Conservation (phyloP, 2,113 vertebrate species). For the Pachycephala philippinensis region DNA sequence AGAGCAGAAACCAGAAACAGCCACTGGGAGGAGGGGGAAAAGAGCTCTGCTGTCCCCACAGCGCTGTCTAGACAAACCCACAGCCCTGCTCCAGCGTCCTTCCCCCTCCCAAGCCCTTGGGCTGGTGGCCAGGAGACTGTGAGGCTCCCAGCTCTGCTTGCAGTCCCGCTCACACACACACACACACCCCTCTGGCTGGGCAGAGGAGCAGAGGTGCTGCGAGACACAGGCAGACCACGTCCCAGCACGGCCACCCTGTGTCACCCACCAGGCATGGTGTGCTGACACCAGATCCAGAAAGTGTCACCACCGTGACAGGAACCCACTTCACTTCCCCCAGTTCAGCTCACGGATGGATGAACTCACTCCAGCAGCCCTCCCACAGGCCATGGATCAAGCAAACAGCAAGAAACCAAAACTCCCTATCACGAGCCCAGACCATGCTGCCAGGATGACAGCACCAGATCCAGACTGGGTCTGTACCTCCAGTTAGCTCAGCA, state of each 20-base stretch:
- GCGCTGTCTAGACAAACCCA: conserved; percentile 21
- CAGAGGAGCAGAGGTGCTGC: background rate
- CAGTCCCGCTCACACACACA: accelerated
- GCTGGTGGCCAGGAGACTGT: background rate
- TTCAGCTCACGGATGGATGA: background rate
- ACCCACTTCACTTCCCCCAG: accelerated
- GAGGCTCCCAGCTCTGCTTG: background rate
- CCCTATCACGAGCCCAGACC: accelerated
- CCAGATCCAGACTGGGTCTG: background rate
- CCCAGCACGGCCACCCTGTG: background rate
- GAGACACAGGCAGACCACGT: accelerated
- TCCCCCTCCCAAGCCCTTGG: background rate
- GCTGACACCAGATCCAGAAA: background rate
- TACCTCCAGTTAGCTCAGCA: background rate
- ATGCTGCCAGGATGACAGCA: accelerated
- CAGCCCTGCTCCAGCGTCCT: background rate
- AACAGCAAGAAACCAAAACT: background rate
- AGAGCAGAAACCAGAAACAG: background rate
- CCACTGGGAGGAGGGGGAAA: background rate
- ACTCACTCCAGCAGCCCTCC: background rate
- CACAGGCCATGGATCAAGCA: background rate
- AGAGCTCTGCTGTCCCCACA: background rate
- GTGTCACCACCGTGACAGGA: background rate
- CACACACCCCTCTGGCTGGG: background rate
- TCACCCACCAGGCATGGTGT: accelerated